Percentiles rank a stretch among this genome's conserved stretches.
Evolutionary conservation across 2,888 invertebrate genomes (phyloP).

Genomic region (Ommatoiulus sabulosus): DNA sequence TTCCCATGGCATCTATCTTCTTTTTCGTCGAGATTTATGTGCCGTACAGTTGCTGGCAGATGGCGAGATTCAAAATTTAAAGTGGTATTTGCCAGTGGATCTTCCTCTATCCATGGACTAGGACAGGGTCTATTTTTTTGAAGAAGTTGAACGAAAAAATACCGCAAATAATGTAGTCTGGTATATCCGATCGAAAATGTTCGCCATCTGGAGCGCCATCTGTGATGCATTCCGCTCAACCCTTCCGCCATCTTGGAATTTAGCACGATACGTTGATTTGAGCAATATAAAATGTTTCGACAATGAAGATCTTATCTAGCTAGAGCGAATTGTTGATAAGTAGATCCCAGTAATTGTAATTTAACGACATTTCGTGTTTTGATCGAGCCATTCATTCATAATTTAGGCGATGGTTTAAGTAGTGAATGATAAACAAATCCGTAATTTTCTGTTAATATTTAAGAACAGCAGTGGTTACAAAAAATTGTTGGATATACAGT

Average conservation of each 20-base stretch:
- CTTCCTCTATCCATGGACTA: background rate
- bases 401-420: too few species aligned
- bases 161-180: background rate
- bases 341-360: too few species aligned
- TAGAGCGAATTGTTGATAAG: too few species aligned
- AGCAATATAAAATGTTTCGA: background rate
- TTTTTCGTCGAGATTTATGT: background rate
- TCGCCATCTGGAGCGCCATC: background rate
- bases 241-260: too few species aligned
- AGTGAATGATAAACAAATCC: too few species aligned
- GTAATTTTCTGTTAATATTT: too few species aligned
- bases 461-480: too few species aligned
- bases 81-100: background rate
- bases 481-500: too few species aligned
- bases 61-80: slow-evolving; percentile 14
- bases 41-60: background rate
- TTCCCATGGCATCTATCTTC: background rate
- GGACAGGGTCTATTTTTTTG: background rate
- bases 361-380: too few species aligned
- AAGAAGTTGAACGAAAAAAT: background rate
- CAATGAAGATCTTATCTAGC: too few species aligned
- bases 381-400: too few species aligned
- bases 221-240: too few species aligned
- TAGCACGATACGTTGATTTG: background rate
- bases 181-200: background rate